Evolutionary conservation across 2,113 vertebrate genomes (phyloP).

Genomic region (Stercorarius parasiticus): DNA sequence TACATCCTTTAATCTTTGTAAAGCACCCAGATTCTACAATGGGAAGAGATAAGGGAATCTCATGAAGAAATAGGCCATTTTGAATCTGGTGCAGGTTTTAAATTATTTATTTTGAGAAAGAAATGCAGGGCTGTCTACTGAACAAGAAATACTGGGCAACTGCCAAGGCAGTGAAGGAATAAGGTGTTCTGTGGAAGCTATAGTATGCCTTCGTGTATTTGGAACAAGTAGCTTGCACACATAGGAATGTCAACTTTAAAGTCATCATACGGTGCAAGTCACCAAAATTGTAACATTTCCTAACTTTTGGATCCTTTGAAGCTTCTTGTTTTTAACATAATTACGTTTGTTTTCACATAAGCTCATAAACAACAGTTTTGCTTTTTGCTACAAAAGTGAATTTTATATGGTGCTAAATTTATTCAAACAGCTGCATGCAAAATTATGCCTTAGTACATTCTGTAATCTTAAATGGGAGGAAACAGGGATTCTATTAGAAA

Average conservation of each 20-base stretch:
- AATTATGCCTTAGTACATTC: constrained; percentile 15
- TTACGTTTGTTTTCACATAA: background rate
- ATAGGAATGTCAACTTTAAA: background rate
- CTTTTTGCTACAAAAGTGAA: background rate
- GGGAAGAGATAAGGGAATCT: background rate
- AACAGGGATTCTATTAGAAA: background rate
- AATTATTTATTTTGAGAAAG: background rate
- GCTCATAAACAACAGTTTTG: background rate
- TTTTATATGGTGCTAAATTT: constrained; percentile 19
- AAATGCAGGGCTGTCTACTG: background rate
- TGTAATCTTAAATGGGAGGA: background rate
- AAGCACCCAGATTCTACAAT: background rate
- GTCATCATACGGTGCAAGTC: background rate
- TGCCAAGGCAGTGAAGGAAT: background rate
- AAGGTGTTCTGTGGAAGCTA: background rate
- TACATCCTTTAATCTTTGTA: background rate
- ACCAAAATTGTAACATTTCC: background rate
- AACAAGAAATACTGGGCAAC: background rate
- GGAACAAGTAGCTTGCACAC: background rate
- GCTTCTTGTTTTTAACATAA: background rate
- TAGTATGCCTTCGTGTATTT: background rate
- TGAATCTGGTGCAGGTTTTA: background rate
- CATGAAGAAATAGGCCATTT: background rate
- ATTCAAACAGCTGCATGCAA: constrained; percentile 5
- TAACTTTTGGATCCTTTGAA: background rate